Percentiles rank a stretch among this genome's conserved stretches.
phyloP scores from a whole-genome alignment of 2,113 vertebrate species.

The Xenus cinereus region DNA sequence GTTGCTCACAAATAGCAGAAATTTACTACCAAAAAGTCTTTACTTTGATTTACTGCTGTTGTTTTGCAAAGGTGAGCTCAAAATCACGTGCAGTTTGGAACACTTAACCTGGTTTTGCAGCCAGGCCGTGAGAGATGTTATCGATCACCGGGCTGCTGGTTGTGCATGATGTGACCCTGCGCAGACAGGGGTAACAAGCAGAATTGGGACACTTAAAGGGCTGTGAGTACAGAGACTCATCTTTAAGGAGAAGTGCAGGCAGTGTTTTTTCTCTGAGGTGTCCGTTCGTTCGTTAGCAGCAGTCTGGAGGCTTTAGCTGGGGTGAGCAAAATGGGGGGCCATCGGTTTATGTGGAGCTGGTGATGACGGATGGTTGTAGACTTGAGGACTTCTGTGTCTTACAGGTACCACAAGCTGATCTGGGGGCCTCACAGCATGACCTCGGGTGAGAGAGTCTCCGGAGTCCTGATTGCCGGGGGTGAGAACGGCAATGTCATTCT shows the following conservation, averaged over 20 bases:
- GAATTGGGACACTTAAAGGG: fast-evolving
- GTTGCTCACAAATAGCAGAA: neutral
- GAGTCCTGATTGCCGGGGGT: constrained; percentile 91
- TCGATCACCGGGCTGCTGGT: fast-evolving
- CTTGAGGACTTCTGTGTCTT: constrained; percentile 17
- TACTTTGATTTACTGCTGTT: neutral
- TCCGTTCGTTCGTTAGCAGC: neutral
- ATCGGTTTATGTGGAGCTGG: neutral
- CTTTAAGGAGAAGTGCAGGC: neutral
- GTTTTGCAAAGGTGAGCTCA: neutral
- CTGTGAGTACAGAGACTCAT: neutral
- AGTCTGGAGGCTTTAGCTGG: neutral
- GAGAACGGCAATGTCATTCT: constrained; percentile 94
- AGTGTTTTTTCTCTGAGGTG: neutral
- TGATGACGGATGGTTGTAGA: neutral
- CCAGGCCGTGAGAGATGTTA: neutral
- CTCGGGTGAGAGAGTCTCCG: constrained; percentile 72
- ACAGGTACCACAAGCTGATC: constrained; percentile 94
- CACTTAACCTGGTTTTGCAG: neutral
- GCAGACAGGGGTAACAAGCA: neutral
- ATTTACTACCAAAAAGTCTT: neutral
- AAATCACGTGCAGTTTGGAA: neutral
- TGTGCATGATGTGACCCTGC: fast-evolving
- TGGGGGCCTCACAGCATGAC: constrained; percentile 87
- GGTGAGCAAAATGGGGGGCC: neutral